phyloP scores from a whole-genome alignment of 2,888 invertebrate genomes.

The Alentia gelatinosa region DNA sequence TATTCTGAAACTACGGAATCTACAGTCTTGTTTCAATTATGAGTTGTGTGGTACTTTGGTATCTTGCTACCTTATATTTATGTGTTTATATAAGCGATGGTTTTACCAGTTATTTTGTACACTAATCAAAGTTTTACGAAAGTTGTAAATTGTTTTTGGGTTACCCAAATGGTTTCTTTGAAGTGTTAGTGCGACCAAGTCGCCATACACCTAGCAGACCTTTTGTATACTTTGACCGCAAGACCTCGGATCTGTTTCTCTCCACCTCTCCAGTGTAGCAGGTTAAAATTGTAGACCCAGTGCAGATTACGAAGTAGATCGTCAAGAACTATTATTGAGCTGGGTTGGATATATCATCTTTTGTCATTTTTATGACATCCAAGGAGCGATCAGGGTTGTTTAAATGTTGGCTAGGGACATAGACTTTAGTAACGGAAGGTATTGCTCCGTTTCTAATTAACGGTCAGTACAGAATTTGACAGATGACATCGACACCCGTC shows the following conservation, averaged over 20 bases:
- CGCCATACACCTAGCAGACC: conserved; percentile 11
- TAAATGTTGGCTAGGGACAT: too few species aligned
- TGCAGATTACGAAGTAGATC: background rate
- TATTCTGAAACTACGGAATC: too few species aligned
- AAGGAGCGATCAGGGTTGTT: background rate
- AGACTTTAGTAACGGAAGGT: too few species aligned
- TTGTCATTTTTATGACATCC: background rate
- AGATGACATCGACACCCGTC: too few species aligned
- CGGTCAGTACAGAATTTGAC: too few species aligned
- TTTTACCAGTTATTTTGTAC: background rate
- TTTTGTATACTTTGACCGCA: background rate
- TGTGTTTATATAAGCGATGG: background rate
- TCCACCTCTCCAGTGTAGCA: background rate
- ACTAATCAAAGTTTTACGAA: background rate
- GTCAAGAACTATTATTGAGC: too few species aligned
- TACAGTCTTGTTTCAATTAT: too few species aligned
- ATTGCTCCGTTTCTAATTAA: too few species aligned
- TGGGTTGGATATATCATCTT: background rate
- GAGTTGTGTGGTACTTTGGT: too few species aligned
- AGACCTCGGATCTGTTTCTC: background rate
- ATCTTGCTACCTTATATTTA: conserved; percentile 10
- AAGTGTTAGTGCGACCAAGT: conserved; percentile 32
- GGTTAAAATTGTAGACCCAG: background rate
- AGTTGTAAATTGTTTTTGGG: background rate
- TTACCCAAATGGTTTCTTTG: background rate